These are phyloP conservation scores for Eidolon dupreanum DNA, from an alignment of 2,797 vertebrate genomes.

Conservation along the genomic window DNA sequence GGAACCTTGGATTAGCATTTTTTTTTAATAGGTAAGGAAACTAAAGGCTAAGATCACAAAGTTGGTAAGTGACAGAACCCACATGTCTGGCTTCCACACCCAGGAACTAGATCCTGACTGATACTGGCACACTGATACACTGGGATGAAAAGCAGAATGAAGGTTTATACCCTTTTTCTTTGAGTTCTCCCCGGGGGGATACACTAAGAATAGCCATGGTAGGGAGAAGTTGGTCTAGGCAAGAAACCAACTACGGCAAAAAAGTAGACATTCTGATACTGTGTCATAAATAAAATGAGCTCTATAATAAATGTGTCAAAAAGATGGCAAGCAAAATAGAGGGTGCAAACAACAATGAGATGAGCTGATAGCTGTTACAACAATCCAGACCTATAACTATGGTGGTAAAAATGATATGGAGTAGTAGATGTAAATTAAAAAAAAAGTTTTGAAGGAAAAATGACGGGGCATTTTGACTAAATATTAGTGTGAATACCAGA, in stretches of 20 bases:
- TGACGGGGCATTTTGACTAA: not conserved
- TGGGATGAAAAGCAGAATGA: not conserved
- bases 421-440: not conserved
- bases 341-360: not conserved
- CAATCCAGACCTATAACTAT: not conserved
- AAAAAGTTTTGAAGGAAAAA: not conserved
- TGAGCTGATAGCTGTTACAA: not conserved
- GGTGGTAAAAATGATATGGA: not conserved
- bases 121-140: not conserved
- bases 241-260: not conserved
- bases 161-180: not conserved
- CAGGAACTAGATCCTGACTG: not conserved
- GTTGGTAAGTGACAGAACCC: not conserved
- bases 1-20: not conserved
- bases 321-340: not conserved
- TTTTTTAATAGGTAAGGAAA: not conserved
- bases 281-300: not conserved
- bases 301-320: not conserved
- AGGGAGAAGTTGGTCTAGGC: not conserved
- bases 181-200: not conserved
- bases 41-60: not conserved
- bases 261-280: not conserved
- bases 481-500: not conserved
- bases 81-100: not conserved
- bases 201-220: not conserved